Evolutionary conservation across 2,113 vertebrate genomes (phyloP).

Genomic region (Herpailurus yagouaroundi): DNA sequence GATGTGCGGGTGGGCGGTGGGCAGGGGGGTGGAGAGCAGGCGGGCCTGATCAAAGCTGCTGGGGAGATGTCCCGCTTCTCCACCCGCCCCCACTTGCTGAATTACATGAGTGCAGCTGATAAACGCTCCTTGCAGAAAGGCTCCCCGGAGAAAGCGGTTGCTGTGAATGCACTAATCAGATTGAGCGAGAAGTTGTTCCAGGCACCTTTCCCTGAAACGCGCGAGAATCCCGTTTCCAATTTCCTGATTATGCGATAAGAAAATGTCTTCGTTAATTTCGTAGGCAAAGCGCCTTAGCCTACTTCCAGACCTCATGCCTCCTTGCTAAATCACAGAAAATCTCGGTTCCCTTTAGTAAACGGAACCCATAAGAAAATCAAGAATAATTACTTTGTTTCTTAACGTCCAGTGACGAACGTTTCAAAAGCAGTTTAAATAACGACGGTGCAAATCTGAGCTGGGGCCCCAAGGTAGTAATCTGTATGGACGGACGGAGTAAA

Average conservation of each 20-base stretch:
- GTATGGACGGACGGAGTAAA: neutral
- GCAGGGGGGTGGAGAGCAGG: neutral
- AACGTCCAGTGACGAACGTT: conserved; percentile 69
- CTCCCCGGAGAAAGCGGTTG: neutral
- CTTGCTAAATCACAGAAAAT: conserved; percentile 38
- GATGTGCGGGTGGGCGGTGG: neutral
- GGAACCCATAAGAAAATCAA: conserved; percentile 52
- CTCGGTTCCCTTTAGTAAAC: conserved; percentile 57
- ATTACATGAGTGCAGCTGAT: neutral
- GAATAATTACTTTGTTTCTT: conserved; percentile 71
- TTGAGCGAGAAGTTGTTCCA: neutral
- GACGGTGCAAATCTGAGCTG: neutral
- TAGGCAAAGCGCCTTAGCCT: conserved; percentile 53
- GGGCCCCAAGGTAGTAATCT: conserved; percentile 12
- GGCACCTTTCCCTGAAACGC: conserved; percentile 52
- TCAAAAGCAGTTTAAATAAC: conserved; percentile 71
- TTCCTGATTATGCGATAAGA: conserved; percentile 64
- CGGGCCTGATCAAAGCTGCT: neutral
- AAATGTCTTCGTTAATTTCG: conserved; percentile 55
- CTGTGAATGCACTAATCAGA: conserved; percentile 56
- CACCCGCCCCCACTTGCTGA: neutral
- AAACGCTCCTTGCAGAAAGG: neutral
- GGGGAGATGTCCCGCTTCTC: neutral
- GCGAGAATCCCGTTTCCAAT: conserved; percentile 40
- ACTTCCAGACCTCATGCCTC: conserved; percentile 46